phyloP scores from a whole-genome alignment of 2,797 vertebrate genomes.

The Hippoglossus hippoglossus region DNA sequence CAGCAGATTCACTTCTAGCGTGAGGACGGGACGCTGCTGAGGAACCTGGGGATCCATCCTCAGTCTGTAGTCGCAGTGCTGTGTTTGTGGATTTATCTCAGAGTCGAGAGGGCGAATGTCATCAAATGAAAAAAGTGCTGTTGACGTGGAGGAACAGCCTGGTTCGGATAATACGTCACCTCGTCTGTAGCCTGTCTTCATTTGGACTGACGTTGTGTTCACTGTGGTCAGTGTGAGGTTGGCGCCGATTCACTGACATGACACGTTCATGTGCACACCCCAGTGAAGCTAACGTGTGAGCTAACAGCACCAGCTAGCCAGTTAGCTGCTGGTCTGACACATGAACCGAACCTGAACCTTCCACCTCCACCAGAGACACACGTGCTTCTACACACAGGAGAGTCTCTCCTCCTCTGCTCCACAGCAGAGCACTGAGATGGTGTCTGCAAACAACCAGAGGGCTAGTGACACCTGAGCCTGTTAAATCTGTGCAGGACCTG shows the following conservation, averaged over 20 bases:
- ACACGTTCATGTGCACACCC: neutral
- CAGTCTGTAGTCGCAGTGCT: neutral
- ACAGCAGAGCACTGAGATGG: too few relatives aligned
- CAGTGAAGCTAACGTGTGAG: constrained; percentile 7
- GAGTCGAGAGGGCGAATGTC: constrained; percentile 44
- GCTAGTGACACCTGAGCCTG: neutral
- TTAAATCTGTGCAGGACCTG: neutral
- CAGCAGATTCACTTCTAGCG: neutral
- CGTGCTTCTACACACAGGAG: too few relatives aligned
- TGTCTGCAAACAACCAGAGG: neutral
- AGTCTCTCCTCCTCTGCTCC: too few relatives aligned
- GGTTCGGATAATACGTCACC: neutral
- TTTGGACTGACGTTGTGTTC: neutral
- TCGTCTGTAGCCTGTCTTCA: neutral
- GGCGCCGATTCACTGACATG: neutral
- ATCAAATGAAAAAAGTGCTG: constrained; percentile 63
- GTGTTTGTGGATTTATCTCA: neutral
- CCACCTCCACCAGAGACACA: neutral
- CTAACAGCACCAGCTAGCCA: constrained; percentile 39
- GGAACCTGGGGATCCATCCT: fast-evolving
- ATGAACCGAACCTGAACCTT: too few relatives aligned
- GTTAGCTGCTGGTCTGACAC: constrained; percentile 22
- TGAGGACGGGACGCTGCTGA: fast-evolving
- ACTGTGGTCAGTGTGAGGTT: neutral
- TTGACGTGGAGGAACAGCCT: constrained; percentile 28